Base-by-base conservation (phyloP, 2,113 vertebrate species). In the Oncorhynchus keta region DNA sequence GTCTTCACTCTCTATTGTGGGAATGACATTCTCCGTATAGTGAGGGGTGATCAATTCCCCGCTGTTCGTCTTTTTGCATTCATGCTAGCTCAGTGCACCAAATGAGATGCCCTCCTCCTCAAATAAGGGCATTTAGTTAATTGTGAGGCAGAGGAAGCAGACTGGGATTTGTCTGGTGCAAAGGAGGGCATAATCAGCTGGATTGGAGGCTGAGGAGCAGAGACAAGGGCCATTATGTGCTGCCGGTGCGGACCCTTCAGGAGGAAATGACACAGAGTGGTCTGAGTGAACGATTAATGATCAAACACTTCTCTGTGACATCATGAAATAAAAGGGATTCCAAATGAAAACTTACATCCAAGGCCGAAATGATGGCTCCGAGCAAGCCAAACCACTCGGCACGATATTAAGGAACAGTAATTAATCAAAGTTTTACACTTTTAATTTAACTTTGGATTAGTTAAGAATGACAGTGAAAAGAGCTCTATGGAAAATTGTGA, bases 201-300 rank as follows among this genome's bases (percentile, higher is more conserved):
- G 66, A 90, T 89, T 85, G 72, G 79, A 85, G 87, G 69, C 83
- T 85, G 83, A 87, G 77, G 77, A 83, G 73, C 2, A 24, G 75
- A 89, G 88, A 90, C 84, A 79, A 90, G 86, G 22, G 79, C 82
- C 85, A 87, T 90, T 90, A 89, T 88, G 85, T 79, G 83, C 78
- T 64, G 80, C 78, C 73, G 84, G 75, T 72, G 75, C 62, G 22
- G 83, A 80, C 82, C 82, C 83, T 90, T 86, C 66, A 90, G 82
- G 51, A 87, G 84, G 83, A 89, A 89, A 88, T 89, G 86, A 91
- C 84, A 90, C 82, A 72, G 61, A 77, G 80, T 85, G 81, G 79
- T 65, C 77, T 74, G 80, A 89, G 85, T 84, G 88, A 85, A 81
- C 81, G 84, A 80, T 83, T n/a, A 68, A 16, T 68, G 67, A 32